phyloP scores from a whole-genome alignment of 1,140 invertebrate species.

The Fopius arisanus region DNA sequence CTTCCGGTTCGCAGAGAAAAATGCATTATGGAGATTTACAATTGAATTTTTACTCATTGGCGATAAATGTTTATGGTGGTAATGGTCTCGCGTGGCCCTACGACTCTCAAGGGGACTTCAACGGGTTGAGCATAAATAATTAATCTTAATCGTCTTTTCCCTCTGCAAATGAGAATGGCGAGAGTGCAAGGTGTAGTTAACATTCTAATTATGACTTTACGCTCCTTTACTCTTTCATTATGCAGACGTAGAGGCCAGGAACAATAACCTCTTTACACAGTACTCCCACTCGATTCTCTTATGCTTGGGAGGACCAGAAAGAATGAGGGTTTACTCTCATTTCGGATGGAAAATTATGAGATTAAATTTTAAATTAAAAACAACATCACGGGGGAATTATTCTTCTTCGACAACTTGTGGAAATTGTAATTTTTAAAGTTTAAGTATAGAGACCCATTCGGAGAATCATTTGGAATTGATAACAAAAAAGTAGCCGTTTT shows the following conservation, averaged over 20 bases:
- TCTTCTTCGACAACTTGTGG: no score
- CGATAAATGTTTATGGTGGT: slow-evolving; percentile 12
- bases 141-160: not conserved
- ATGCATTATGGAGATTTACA: not conserved
- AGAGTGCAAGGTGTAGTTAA: not conserved
- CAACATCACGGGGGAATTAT: no score
- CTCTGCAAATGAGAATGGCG: not conserved
- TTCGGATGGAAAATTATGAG: not conserved
- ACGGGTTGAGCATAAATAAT: no score
- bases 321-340: no score
- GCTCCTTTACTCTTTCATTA: not conserved
- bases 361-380: not conserved
- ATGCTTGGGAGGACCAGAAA: not conserved
- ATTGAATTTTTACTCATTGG: slow-evolving; percentile 4
- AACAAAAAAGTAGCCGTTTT: no score
- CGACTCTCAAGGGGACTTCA: not conserved
- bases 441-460: no score
- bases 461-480: no score
- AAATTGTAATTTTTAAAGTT: no score
- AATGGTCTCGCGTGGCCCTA: not conserved
- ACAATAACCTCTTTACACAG: not conserved
- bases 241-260: not conserved
- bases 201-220: not conserved
- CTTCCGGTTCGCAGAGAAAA: slow-evolving; percentile 8
- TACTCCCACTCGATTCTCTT: not conserved